phyloP scores from a whole-genome alignment of 2,113 vertebrate species.

The Pomatostomus ruficeps region DNA sequence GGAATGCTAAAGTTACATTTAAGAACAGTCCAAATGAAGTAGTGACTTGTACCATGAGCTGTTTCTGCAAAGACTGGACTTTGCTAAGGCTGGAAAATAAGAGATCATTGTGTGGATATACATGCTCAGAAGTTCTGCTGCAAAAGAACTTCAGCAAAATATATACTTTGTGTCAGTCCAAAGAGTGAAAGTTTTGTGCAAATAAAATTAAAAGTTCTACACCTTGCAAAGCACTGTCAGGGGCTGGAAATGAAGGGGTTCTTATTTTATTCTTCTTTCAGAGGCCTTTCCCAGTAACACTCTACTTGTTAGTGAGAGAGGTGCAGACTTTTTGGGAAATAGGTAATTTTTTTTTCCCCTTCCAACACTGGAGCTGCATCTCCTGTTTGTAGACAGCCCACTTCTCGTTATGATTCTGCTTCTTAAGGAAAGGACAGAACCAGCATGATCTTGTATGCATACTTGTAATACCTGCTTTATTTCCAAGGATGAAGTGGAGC shows the following conservation, averaged over 20 bases:
- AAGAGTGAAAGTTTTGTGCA: not conserved
- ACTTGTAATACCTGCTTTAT: not conserved
- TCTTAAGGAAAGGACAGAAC: not conserved
- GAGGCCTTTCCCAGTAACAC: not conserved
- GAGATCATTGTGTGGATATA: not conserved
- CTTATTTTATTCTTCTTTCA: not conserved
- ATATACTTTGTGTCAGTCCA: not conserved
- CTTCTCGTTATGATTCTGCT: not conserved
- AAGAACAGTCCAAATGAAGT: not conserved
- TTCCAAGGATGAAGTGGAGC: constrained; percentile 88
- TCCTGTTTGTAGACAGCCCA: not conserved
- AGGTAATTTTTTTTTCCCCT: not conserved
- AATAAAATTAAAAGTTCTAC: not conserved
- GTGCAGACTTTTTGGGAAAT: not conserved
- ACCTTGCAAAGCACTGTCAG: not conserved
- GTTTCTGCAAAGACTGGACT: not conserved
- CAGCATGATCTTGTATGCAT: not conserved
- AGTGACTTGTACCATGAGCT: not conserved
- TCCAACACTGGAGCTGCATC: not conserved
- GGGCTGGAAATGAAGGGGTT: not conserved
- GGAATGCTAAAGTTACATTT: not conserved
- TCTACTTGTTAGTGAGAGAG: not conserved
- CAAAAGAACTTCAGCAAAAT: not conserved
- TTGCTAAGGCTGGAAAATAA: not conserved
- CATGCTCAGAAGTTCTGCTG: not conserved